These are phyloP conservation scores for Synodontis membranacea DNA, from an alignment of 2,113 vertebrate species.

Conservation along the genomic window DNA sequence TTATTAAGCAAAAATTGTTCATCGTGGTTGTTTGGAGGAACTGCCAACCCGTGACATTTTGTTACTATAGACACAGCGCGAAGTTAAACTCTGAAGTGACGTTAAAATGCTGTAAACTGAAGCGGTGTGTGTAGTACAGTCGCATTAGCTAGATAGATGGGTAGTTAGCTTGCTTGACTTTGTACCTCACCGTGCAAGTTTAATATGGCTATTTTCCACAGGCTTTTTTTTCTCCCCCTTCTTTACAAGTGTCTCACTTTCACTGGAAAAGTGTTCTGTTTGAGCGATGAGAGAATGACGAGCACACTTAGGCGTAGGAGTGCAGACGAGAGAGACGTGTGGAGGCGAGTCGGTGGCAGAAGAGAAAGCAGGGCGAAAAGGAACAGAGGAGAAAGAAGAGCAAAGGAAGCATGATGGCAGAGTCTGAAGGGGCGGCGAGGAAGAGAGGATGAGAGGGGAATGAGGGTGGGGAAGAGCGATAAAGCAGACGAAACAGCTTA, in stretches of 20 bases:
- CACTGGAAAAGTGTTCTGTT: not conserved
- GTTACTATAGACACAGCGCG: no score
- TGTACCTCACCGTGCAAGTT: not conserved
- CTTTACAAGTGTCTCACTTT: not conserved
- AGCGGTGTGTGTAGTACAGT: no score
- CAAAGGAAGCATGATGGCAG: not conserved
- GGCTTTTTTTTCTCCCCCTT: no score
- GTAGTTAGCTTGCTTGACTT: not conserved
- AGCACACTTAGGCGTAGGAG: conserved; percentile 1
- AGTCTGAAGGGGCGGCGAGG: not conserved
- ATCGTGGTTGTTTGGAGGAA: not conserved
- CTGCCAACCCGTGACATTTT: no score
- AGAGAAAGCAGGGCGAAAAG: not conserved
- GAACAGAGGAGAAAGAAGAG: not conserved
- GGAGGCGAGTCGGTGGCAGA: not conserved
- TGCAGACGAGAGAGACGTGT: conserved; percentile 9
- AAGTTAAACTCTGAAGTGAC: no score
- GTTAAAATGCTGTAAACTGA: no score
- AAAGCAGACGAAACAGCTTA: not conserved
- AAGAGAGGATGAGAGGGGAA: conserved; percentile 14
- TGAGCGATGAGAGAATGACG: not conserved
- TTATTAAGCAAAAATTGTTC: not conserved
- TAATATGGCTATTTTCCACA: not conserved
- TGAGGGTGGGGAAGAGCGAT: not conserved
- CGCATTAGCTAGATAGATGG: not conserved